A percentile compares a stretch with the other conserved stretches of the same genome.
phyloP scores from a whole-genome alignment of 1,140 invertebrate genomes.

The Bombyx mori region ASM3026992v2 NC_085127.1:1745001-1745500 shows the following conservation, averaged over 20 bases:
- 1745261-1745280: slow-evolving; percentile 4
- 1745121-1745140: slow-evolving; percentile 26
- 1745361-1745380: slow-evolving; percentile 14
- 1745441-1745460: slow-evolving; percentile 53
- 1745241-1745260: slow-evolving; percentile 18
- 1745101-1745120: slow-evolving; percentile 59
- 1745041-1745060: slow-evolving; percentile 26
- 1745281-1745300: slow-evolving; percentile 37
- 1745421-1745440: slow-evolving; percentile 39
- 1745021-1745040: slow-evolving; percentile 24
- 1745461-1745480: slow-evolving; percentile 45
- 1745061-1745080: slow-evolving; percentile 38
- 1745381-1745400: slow-evolving; percentile 6
- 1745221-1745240: slow-evolving; percentile 36
- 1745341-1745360: slow-evolving; percentile 39
- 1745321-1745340: slow-evolving; percentile 43
- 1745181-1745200: slow-evolving; percentile 19
- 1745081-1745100: slow-evolving; percentile 49
- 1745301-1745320: slow-evolving; percentile 38
- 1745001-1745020: slow-evolving; percentile 17
- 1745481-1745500: neutral
- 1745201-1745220: slow-evolving; percentile 38
- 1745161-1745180: slow-evolving; percentile 32
- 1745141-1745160: slow-evolving; percentile 15
- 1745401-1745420: slow-evolving; percentile 15